Conservation (phyloP, 1,140 invertebrate genomes). For the Neodiprion pinetum region DNA sequence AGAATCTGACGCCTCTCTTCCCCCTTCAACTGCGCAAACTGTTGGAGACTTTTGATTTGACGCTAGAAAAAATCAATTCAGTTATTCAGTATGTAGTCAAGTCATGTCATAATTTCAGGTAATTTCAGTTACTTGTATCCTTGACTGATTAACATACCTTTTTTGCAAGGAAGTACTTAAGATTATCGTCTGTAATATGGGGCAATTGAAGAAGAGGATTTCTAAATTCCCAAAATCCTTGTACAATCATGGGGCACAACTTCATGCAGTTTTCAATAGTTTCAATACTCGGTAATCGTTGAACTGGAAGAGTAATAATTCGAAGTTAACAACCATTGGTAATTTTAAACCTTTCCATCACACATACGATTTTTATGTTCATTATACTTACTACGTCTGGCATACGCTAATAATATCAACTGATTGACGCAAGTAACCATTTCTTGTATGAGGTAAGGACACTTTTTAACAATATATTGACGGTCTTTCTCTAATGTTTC, state of each 20-base stretch:
- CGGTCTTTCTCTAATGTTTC: conserved; percentile 85
- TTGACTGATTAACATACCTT: conserved; percentile 64
- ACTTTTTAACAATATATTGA: conserved; percentile 90
- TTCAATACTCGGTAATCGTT: conserved; percentile 85
- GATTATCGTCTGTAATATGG: conserved; percentile 91
- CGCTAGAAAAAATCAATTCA: conserved; percentile 54
- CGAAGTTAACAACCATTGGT: conserved; percentile 14
- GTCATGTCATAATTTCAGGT: conserved; percentile 8
- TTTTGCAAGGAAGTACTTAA: conserved; percentile 89
- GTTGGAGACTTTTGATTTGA: conserved; percentile 83
- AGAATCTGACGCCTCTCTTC: conserved; percentile 88
- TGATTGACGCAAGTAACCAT: conserved; percentile 97
- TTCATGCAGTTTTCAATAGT: conserved; percentile 99
- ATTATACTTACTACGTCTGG: conserved; percentile 78
- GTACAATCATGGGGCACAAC: conserved; percentile 94
- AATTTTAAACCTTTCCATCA: conserved; percentile 21
- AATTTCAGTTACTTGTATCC: neutral
- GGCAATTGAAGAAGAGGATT: conserved; percentile 94
- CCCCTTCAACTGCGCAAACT: conserved; percentile 88
- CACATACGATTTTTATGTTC: conserved; percentile 19
- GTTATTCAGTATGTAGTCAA: conserved; percentile 17
- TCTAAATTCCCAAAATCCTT: conserved; percentile 94
- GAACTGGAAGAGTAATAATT: conserved; percentile 66
- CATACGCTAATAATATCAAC: conserved; percentile 89
- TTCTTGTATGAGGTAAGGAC: conserved; percentile 96